A percentile compares a stretch with the other conserved stretches of the same genome.
These are phyloP conservation scores for Xyrauchen texanus DNA, from an alignment of 2,113 vertebrate genomes.

Conservation along the genomic window DNA sequence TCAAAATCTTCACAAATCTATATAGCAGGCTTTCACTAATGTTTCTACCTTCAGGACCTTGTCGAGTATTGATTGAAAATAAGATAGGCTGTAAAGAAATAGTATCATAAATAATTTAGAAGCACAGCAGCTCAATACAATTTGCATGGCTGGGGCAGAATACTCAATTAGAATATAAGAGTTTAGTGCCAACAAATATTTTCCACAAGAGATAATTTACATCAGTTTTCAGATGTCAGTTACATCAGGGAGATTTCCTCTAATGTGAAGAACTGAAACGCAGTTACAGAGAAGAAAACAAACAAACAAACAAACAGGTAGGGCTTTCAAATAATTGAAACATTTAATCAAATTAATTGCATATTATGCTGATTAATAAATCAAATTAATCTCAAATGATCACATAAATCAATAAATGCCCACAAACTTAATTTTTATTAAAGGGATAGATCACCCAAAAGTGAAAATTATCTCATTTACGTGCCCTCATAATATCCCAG, in stretches of 20 bases:
- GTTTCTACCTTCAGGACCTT: constrained; percentile 62
- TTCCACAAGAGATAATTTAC: constrained; percentile 26
- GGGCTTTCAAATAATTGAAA: no score
- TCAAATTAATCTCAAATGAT: no score
- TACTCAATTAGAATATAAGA: constrained; percentile 50
- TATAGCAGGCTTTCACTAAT: constrained; percentile 60
- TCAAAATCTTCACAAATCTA: constrained; percentile 73
- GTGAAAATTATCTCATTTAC: no score
- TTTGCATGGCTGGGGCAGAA: constrained; percentile 64
- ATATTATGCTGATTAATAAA: no score
- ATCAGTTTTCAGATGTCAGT: constrained; percentile 42
- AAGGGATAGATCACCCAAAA: no score
- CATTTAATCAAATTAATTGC: no score
- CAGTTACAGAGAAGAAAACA: no score
- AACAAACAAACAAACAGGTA: no score
- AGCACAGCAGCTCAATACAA: constrained; percentile 63
- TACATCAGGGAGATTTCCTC: neutral
- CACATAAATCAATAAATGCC: no score
- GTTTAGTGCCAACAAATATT: constrained; percentile 14
- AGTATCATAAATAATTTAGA: constrained; percentile 74
- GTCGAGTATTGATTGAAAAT: constrained; percentile 70
- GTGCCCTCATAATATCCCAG: no score
- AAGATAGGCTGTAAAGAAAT: constrained; percentile 20
- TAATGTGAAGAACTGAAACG: no score
- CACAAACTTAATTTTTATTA: no score